Evolutionary conservation across 2,888 invertebrate genomes (phyloP).

Genomic region (Xiphydria camelus): DNA sequence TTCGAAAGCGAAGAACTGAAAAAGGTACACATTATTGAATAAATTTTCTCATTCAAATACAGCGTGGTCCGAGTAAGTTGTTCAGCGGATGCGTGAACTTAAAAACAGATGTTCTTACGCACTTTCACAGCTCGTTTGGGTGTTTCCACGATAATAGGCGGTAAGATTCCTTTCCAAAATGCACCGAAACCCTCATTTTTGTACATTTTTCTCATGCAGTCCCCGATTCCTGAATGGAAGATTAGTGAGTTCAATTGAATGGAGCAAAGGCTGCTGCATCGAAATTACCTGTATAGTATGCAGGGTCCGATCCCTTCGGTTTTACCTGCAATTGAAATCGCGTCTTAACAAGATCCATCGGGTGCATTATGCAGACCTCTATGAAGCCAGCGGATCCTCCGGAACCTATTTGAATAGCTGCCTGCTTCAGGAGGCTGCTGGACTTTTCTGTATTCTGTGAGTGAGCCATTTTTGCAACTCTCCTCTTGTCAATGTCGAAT

Average conservation of each 20-base stretch:
- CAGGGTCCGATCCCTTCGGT: constrained; percentile 42
- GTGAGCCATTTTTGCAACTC: constrained; percentile 20
- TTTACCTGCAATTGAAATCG: constrained; percentile 76
- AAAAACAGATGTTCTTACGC: constrained; percentile 22
- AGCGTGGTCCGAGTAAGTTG: neutral
- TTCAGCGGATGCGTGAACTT: neutral
- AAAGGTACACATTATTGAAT: constrained; percentile 26
- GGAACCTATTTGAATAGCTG: constrained; percentile 79
- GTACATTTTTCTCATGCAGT: constrained; percentile 90
- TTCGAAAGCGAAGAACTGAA: constrained; percentile 87
- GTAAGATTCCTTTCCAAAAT: constrained; percentile 92
- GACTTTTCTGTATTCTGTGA: constrained; percentile 13
- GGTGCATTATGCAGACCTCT: constrained; percentile 96
- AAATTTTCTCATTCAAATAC: neutral
- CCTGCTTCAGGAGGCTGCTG: constrained; percentile 64
- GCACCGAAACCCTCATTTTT: constrained; percentile 79
- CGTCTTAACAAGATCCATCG: constrained; percentile 91
- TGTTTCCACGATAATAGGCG: constrained; percentile 91
- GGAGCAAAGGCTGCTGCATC: neutral
- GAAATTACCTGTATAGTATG: constrained; percentile 53
- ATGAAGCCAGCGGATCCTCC: constrained; percentile 91
- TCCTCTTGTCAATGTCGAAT: neutral
- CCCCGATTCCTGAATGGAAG: constrained; percentile 75
- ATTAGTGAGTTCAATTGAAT: too few species aligned
- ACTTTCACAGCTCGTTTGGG: constrained; percentile 91